Evolutionary conservation across 2,113 vertebrate genomes (phyloP), one percentile per base, ranked within the genome.

Genomic region (Erythrocercus mccallii): DNA sequence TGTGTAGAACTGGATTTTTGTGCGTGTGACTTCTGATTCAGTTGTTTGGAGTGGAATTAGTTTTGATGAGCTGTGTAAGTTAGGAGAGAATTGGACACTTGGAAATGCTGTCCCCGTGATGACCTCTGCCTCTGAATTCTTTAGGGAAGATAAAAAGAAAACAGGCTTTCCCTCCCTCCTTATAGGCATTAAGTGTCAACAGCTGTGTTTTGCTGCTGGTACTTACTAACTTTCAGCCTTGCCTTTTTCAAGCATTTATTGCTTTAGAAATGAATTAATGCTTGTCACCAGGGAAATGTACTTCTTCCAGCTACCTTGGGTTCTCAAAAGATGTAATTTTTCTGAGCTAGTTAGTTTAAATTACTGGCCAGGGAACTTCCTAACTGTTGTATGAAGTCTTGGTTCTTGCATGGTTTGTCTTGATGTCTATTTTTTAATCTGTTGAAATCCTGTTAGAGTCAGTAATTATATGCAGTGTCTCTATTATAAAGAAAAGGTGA

Each of bases 191-290:
- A 87, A 95, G 94, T 95, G 81, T 95, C 89, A 95, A 79, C 87
- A 92, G 84, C 89, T 90, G 81, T 85, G 88, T 85, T 95, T 95
- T 92, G 93, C 81, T 95, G 78, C 73, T 85, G 94, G 73, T 95
- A 33, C 58, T 95, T 92, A 90, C 9, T 95, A 94, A 92, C 89
- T 95, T 95, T 85, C 81, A 96, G 65, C 80, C n/a, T 81, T 94
- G 88, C 62, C 51, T 88, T 92, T 94, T 89, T 65, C 70, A 77
- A 85, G 61, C 56, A 25, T 58, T 89, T 85, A 60, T 84, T 92
- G 61, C 61, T 89, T 95, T 87, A 90, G 62, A 88, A 91, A 70
- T 82, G 16, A 85, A 73, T 82, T 95, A 85, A 56, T 80, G 50
- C 81, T 79, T 92, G 57, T 81, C 70, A 90, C 45, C 53, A 85